Evolutionary conservation across 37 sponge, comb jelly and placozoan genomes (phyloP), one percentile per base, ranked within the genome.

Genomic region (Hormiphora californensis): DNA sequence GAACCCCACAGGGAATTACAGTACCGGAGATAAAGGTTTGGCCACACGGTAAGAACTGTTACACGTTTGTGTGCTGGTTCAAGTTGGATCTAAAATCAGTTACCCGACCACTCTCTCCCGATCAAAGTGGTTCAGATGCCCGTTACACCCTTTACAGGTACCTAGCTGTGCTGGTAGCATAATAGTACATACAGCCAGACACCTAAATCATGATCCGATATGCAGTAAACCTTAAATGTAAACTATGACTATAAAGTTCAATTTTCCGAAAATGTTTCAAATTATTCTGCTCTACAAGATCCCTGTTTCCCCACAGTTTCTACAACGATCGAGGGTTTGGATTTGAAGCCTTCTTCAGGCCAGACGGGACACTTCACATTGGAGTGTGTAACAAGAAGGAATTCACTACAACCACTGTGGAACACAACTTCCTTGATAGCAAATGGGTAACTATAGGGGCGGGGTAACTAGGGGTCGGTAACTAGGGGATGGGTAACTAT

Each of bases 281-380:
- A n/a, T n/a, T n/a, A n/a, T n/a, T n/a, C n/a, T n/a, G n/a, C n/a
- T n/a, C n/a, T n/a, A n/a, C n/a, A n/a, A n/a, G n/a, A 21, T 22
- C 22, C 22, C 11, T n/a, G 11, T 27, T 89, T 49, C 11, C 38
- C 25, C 49, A 31, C 88, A 95, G 95, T 86, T 91, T 95, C 87
- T 91, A 90, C 85, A 87, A 94, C 12, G 36, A 85, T 33, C 28
- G 38, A 39, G 90, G 90, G 25, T 86, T 90, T 90, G 94, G 96
- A 3, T 96, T 91, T 86, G 93, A 96, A 65, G 93, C 93, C 0
- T 96, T 96, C 88, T 92, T 96, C 81, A 43, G 35, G 27, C 81
- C 81, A 1, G 35, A 73, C 44, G 81, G 81, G 21, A 73, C 81
- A 33, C 81, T 73, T 4, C 81, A 73, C 81, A 73, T 73, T 9